Percentiles rank a stretch among this genome's conserved stretches.
Evolutionary conservation across 2,888 invertebrate genomes (phyloP).

Genomic region (Polymixis lichenea): DNA sequence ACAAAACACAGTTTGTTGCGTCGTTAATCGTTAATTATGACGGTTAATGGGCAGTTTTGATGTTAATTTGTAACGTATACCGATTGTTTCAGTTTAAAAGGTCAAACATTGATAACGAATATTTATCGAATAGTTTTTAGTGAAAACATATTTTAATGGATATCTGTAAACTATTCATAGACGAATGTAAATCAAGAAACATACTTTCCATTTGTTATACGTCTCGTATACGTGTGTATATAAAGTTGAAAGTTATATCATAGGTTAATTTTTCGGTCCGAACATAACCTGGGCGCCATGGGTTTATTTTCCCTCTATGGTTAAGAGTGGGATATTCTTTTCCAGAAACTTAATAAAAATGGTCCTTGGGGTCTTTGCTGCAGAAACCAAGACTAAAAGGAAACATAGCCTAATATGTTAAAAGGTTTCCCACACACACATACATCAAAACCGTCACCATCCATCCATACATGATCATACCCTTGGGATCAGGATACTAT

Average conservation of each 20-base stretch:
- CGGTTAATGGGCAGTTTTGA: slow-evolving; percentile 54
- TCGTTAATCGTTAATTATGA: slow-evolving; percentile 58
- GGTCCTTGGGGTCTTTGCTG: not conserved
- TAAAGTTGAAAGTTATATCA: not conserved
- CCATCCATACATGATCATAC: slow-evolving; percentile 22
- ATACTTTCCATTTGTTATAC: not conserved
- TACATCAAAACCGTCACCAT: slow-evolving; percentile 26
- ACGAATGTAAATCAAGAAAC: not conserved
- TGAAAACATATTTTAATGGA: slow-evolving; percentile 15
- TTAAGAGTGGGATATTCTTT: not conserved
- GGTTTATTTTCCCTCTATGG: too few species aligned
- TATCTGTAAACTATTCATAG: not conserved
- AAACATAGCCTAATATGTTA: slow-evolving; percentile 1
- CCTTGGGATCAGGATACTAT: slow-evolving; percentile 6
- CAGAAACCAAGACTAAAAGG: not conserved
- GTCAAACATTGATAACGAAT: slow-evolving; percentile 49
- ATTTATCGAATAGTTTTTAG: slow-evolving; percentile 38
- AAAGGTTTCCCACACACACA: slow-evolving; percentile 3
- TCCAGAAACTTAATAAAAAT: not conserved
- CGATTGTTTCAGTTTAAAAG: slow-evolving; percentile 48
- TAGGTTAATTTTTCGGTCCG: too few species aligned
- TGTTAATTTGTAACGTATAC: slow-evolving; percentile 44
- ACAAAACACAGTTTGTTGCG: slow-evolving; percentile 43
- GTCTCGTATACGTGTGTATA: too few species aligned
- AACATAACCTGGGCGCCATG: not conserved